Evolutionary conservation across 1,140 invertebrate genomes (phyloP), one percentile per base, ranked within the genome.

Genomic region (Tribolium castaneum): DNA sequence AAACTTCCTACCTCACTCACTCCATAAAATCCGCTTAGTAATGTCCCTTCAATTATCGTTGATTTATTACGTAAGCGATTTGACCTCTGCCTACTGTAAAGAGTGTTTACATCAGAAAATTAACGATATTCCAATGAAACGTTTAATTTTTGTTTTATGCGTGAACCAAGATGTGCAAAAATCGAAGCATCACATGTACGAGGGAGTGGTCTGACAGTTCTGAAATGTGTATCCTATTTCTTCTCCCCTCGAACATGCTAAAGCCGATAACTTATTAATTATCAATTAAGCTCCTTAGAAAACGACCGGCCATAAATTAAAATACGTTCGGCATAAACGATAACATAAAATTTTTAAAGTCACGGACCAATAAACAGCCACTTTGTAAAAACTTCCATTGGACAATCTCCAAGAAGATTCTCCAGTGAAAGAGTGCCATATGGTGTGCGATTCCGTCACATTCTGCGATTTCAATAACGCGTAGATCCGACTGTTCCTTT

Each of bases 321-420:
- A 16, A 52, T 59, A 45, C 7, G 54, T 59, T 30, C 19, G 54
- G 54, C 54, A 59, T 59, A 59, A 59, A 59, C 19, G 54, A 59
- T 59, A 52, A 52, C 54, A 30, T 59, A 59, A 59, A 59, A 59
- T 59, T 59, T 59, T 59, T 59, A 45, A 59, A 59, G 54, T 59
- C 54, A 59, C 16, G 22, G 22, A 22, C 22, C 22, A 59, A 59
- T 59, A 59, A 59, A 59, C 54, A 59, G 54, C 19, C 10, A 59
- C 54, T 59, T 30, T 22, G 54, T 25, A 30, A 59, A 59, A 59
- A 59, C 54, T 59, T 59, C 54, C 54, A 59, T 25, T 59, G 54
- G 54, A 59, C 13, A 14, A 19, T 19, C 54, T 59, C 54, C 54
- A 59, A 59, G 54, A 59, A 25, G 22, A 3, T 6, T 25, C 22